These are phyloP conservation scores for Pempheris klunzingeri DNA, from an alignment of 2,797 vertebrate genomes.

Conservation along the genomic window DNA sequence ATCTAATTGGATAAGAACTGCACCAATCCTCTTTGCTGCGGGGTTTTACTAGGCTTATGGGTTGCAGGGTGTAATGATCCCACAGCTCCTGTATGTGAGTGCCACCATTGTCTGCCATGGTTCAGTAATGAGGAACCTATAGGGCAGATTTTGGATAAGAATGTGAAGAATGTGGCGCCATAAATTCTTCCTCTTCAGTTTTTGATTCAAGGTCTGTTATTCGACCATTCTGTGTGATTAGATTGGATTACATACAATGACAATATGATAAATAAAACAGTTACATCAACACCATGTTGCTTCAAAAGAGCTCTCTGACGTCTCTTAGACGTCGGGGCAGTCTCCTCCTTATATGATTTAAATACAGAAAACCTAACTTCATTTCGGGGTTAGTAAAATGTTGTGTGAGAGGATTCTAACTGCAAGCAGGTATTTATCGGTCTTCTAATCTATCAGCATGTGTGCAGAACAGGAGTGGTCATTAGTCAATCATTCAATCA, in stretches of 20 bases:
- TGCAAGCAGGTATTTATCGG: background rate
- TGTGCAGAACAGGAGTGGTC: background rate
- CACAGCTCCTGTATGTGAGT: conserved; percentile 2
- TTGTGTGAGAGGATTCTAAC: background rate
- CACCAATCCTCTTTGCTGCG: conserved; percentile 69
- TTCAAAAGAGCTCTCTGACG: background rate
- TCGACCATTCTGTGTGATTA: too few species aligned
- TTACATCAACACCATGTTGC: background rate
- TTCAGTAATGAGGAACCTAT: background rate
- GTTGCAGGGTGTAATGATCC: conserved; percentile 46
- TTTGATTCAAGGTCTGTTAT: background rate
- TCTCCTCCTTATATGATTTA: too few species aligned
- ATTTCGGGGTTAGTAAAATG: background rate
- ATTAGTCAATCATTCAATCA: too few species aligned
- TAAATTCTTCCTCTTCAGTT: background rate
- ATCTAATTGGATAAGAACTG: conserved; percentile 73
- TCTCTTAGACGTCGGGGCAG: background rate
- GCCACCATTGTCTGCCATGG: background rate
- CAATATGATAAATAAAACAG: too few species aligned
- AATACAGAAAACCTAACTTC: background rate
- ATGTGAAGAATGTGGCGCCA: background rate
- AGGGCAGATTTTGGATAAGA: background rate
- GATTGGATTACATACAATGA: too few species aligned
- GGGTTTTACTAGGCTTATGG: conserved; percentile 56
- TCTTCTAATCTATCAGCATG: background rate